phyloP scores from a whole-genome alignment of 2,113 vertebrate genomes.

The Ifrita kowaldi region DNA sequence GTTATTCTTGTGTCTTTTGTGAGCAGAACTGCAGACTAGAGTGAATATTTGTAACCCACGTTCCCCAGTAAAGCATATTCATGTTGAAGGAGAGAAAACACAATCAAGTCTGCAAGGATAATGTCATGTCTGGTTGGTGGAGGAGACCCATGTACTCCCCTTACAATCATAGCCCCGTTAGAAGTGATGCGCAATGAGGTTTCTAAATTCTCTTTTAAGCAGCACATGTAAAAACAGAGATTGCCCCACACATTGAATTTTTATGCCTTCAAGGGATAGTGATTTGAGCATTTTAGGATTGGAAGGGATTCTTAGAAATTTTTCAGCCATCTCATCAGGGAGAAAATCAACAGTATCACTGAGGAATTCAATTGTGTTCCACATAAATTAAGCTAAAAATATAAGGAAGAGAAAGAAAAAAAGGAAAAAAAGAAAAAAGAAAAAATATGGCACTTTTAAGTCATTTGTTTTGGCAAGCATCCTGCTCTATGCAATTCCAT shows the following conservation, averaged over 20 bases:
- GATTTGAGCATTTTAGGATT: not conserved
- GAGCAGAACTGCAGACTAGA: not conserved
- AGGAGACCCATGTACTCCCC: fast-evolving
- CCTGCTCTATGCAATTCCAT: not conserved
- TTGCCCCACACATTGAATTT: not conserved
- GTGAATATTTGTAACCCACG: not conserved
- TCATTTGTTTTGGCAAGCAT: not conserved
- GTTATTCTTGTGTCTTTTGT: not conserved
- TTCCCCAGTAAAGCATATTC: not conserved
- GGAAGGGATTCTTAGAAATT: not conserved
- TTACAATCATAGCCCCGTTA: not conserved
- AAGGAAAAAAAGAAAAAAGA: too few relatives aligned
- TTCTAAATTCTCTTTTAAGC: not conserved
- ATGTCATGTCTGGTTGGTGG: not conserved
- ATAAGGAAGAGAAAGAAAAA: not conserved
- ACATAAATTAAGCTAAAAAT: not conserved
- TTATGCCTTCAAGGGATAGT: not conserved
- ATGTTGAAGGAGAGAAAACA: not conserved
- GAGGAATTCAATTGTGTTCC: not conserved
- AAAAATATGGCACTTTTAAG: not conserved
- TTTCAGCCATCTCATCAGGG: not conserved
- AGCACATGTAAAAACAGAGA: not conserved
- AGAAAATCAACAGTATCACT: not conserved
- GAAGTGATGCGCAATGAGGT: not conserved
- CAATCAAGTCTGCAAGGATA: not conserved